phyloP scores from a whole-genome alignment of 2,888 invertebrate genomes.

The Eurytoma californica region DNA sequence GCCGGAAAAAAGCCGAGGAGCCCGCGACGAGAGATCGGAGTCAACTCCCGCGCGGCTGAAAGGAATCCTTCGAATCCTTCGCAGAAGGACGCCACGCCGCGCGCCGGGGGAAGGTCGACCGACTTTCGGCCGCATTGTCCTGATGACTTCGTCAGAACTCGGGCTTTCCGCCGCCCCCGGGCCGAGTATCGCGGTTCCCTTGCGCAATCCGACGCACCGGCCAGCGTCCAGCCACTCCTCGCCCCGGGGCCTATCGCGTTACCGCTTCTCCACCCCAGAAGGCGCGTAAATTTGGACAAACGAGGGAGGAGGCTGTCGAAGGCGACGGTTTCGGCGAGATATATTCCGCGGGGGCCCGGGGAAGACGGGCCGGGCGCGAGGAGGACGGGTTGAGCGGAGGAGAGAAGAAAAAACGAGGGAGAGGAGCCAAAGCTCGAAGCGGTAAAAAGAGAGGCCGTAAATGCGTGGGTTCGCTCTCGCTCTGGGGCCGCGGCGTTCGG shows the following conservation, averaged over 20 bases:
- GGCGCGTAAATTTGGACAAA: no score
- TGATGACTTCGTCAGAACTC: constrained; percentile 28
- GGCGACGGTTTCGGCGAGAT: no score
- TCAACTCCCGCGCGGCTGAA: constrained; percentile 19
- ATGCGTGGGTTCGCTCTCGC: constrained; percentile 15
- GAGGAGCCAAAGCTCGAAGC: no score
- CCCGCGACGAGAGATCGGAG: not conserved
- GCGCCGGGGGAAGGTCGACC: constrained; percentile 8
- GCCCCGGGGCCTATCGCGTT: no score
- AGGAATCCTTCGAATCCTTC: constrained; percentile 29
- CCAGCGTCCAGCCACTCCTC: no score
- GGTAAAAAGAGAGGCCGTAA: not conserved
- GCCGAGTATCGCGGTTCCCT: not conserved
- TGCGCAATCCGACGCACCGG: constrained; percentile 1
- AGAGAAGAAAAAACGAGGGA: no score
- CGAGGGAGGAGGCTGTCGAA: no score
- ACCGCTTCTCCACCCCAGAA: no score
- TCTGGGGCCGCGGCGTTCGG: constrained; percentile 16
- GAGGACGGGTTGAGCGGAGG: no score
- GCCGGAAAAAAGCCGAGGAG: constrained; percentile 29
- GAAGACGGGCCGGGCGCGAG: no score
- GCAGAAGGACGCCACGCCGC: constrained; percentile 29
- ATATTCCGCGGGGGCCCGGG: no score
- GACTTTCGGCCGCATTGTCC: constrained; percentile 18
- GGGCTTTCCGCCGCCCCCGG: not conserved